Evolutionary conservation across 2,888 invertebrate species (phyloP).

Genomic region (Sphaeridia pumilis): DNA sequence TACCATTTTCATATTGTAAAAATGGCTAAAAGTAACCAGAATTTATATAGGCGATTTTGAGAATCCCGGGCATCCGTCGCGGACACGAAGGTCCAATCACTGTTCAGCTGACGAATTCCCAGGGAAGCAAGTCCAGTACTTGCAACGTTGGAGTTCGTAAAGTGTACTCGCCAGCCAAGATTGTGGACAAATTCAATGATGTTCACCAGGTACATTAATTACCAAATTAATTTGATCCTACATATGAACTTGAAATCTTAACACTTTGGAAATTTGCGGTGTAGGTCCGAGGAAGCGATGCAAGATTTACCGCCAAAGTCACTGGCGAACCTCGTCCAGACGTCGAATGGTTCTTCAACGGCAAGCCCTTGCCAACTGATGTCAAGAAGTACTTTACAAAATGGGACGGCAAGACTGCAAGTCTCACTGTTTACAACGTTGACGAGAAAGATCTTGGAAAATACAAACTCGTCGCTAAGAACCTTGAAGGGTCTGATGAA

Average conservation of each 20-base stretch:
- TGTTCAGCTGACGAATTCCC: conserved; percentile 54
- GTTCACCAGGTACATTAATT: conserved; percentile 49
- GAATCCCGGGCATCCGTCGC: conserved; percentile 15
- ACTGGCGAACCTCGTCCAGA: conserved; percentile 72
- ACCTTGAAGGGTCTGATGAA: conserved; percentile 64
- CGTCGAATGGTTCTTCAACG: conserved; percentile 76
- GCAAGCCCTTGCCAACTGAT: conserved; percentile 52
- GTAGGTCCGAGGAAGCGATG: conserved; percentile 56
- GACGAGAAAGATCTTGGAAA: conserved; percentile 55
- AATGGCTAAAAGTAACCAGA: not conserved
- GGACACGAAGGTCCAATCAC: conserved; percentile 40
- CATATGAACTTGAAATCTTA: not conserved
- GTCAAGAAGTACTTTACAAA: conserved; percentile 61
- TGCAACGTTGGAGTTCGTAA: conserved; percentile 64
- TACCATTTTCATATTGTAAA: not conserved
- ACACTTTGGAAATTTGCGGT: not conserved
- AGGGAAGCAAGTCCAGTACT: conserved; percentile 50
- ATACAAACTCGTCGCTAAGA: conserved; percentile 65
- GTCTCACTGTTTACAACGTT: conserved; percentile 61
- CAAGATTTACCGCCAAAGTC: conserved; percentile 69
- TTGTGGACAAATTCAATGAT: conserved; percentile 60
- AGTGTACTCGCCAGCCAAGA: conserved; percentile 65
- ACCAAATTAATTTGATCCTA: no score
- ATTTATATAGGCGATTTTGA: conserved; percentile 7
- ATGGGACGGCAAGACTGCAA: conserved; percentile 48